phyloP scores from a whole-genome alignment of 2,797 vertebrate genomes.

The Champsocephalus gunnari region DNA sequence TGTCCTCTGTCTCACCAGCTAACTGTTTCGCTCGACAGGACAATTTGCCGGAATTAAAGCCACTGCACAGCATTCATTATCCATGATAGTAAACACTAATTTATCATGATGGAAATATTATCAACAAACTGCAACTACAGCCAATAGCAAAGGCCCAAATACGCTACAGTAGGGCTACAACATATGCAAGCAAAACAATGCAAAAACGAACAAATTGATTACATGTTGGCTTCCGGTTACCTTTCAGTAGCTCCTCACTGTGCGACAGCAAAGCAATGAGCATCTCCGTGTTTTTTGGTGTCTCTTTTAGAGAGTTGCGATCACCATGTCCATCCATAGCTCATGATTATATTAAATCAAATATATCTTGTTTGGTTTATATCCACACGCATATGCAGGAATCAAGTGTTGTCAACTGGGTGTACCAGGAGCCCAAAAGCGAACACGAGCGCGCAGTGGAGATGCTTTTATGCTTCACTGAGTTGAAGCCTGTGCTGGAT shows the following conservation, averaged over 20 bases:
- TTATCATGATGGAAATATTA: background rate
- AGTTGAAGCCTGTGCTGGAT: conserved; percentile 63
- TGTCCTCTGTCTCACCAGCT: background rate
- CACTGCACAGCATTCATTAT: conserved; percentile 22
- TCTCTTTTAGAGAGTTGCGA: conserved; percentile 78
- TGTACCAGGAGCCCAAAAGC: background rate
- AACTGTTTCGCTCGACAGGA: background rate
- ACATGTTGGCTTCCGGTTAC: conserved; percentile 66
- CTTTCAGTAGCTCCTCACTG: conserved; percentile 86
- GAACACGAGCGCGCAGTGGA: conserved; percentile 15
- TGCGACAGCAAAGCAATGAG: conserved; percentile 87
- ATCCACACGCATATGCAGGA: background rate
- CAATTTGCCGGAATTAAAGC: conserved; percentile 2
- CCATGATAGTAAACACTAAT: background rate
- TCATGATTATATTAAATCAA: conserved; percentile 66
- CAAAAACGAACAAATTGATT: background rate
- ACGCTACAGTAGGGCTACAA: background rate
- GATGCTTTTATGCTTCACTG: conserved; percentile 38
- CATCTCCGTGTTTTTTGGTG: conserved; percentile 81
- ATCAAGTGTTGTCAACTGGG: conserved; percentile 2
- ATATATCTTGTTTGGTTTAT: background rate
- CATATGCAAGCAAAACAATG: background rate
- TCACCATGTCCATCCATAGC: conserved; percentile 85
- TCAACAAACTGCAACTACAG: background rate
- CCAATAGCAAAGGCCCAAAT: background rate